Evolutionary conservation across 2,113 vertebrate genomes (phyloP).

Genomic region (Hassar affinis): DNA sequence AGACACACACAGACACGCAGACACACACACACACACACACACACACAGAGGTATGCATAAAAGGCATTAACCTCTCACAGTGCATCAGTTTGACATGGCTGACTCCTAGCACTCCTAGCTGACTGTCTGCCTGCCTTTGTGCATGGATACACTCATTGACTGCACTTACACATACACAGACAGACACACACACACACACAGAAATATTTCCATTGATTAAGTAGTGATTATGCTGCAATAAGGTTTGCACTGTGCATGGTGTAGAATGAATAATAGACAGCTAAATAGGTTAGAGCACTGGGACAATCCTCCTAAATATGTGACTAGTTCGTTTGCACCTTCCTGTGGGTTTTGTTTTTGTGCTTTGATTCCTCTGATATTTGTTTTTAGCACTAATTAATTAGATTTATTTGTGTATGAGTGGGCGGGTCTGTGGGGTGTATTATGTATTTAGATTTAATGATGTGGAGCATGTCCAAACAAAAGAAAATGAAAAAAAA

Average conservation of each 20-base stretch:
- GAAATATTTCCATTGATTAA: not conserved
- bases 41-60: not conserved
- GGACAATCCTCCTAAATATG: not conserved
- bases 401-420: slow-evolving; percentile 8
- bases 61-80: not conserved
- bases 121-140: not conserved
- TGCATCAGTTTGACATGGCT: not conserved
- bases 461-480: not conserved
- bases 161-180: slow-evolving; percentile 8
- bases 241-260: not conserved
- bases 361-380: not conserved
- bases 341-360: not conserved
- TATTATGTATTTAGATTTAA: not conserved
- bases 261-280: not conserved
- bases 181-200: not conserved
- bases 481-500: not conserved
- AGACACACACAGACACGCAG: no score
- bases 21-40: no score
- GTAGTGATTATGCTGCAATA: not conserved
- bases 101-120: not conserved
- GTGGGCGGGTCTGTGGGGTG: not conserved
- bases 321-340: not conserved
- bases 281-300: not conserved
- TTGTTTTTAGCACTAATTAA: not conserved
- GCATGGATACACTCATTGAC: not conserved